Evolutionary conservation across 1,140 invertebrate genomes (phyloP), one percentile per base, ranked within the genome.

Genomic region (Sesamia nonagrioides): DNA sequence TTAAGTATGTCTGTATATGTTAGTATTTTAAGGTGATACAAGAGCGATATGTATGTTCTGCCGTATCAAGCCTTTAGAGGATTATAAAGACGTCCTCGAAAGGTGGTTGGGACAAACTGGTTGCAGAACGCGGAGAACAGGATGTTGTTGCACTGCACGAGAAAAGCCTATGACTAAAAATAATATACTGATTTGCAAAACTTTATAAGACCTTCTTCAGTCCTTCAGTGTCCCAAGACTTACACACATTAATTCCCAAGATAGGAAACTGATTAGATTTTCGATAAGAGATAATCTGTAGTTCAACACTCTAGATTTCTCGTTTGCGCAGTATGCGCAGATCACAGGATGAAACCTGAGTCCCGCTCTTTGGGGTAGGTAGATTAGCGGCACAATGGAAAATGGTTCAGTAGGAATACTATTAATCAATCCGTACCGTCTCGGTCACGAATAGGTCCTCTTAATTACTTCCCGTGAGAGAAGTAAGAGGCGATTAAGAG

Each of bases 391-490:
- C 17, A 66, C 42, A 69, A 69, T 33, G 33, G 40, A 69, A 69
- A 50, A 48, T 69, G 66, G 21, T 48, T 63, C n/a, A 15, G 35
- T 37, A 27, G 66, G 66, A 66, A 66, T 69, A 69, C 42, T 50
- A 69, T 48, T 69, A 69, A 69, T 69, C 66, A 69, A 69, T 69
- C 63, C 42, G 66, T 48, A 42, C 21, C 66, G 42, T 69, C 18
- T 69, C 66, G 42, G 66, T 48, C 21, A 69, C 66, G 40, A 63
- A 17, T 37, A 48, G 66, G 18, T 33, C 13, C 42, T 21, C 21
- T 33, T 69, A 69, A 69, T 69, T 48, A 48, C 40, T 50, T 33
- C 66, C 66, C 42, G 13, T 33, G 42, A 48, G 66, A 6, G 66
- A 33, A 21, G 45, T 50, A 15, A 45, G 42, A 33, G 66, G 63